Evolutionary conservation across 2,888 invertebrate species (phyloP).

Genomic region (Eupelmus urozonus): DNA sequence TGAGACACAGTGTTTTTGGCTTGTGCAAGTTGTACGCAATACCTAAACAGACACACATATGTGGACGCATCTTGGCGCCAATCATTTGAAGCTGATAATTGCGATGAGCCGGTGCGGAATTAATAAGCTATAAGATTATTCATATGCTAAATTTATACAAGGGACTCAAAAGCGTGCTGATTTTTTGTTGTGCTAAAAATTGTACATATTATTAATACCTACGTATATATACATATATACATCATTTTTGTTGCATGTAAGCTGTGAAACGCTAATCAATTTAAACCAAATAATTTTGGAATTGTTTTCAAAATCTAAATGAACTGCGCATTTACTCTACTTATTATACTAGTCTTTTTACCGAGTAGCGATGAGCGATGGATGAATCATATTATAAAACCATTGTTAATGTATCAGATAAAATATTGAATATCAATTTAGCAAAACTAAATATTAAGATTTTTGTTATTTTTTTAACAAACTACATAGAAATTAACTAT

Average conservation of each 20-base stretch:
- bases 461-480: not conserved
- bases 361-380: not conserved
- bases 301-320: slow-evolving; percentile 1
- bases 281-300: not conserved
- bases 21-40: slow-evolving; percentile 17
- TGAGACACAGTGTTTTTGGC: not conserved
- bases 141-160: slow-evolving; percentile 9
- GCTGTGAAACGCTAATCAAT: not conserved
- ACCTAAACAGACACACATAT: not conserved
- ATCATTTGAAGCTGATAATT: not conserved
- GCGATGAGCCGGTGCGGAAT: not conserved
- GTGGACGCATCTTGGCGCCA: not conserved
- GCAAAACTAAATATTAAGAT: not conserved
- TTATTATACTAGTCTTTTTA: slow-evolving; percentile 4
- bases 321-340: not conserved
- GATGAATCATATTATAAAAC: not conserved
- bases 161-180: slow-evolving; percentile 39
- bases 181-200: slow-evolving; percentile 21
- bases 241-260: slow-evolving; percentile 13
- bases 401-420: not conserved
- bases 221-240: not conserved
- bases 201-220: slow-evolving; percentile 39
- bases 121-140: not conserved
- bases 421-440: not conserved
- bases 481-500: not conserved